Base-by-base conservation (phyloP, 2,888 invertebrate species). In the Drosophila subsilvestris region DNA sequence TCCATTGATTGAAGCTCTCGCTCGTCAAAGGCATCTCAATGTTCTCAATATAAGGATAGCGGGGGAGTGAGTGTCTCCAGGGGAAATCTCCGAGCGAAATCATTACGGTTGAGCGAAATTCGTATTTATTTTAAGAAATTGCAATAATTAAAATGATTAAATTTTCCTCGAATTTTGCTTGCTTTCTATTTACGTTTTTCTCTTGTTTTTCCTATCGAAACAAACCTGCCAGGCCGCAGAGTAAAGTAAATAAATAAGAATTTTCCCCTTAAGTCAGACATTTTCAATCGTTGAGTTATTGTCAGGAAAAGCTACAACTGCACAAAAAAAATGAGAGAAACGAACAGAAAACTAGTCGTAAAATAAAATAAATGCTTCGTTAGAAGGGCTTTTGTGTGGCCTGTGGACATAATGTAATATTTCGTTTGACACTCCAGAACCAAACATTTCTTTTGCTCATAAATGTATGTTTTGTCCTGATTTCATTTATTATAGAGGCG, bases 291-390 rank as follows among this genome's bases (percentile, higher is more conserved):
- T n/a, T 37, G 37, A 37, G 37, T 37, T 37, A 2, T 37, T 14
- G n/a, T n/a, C 37, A 37, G 32, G 5, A 12, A 6, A 14, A 32
- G 32, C 12, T 14, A 14, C 32, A 32, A 32, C 12, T 14, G 5
- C 32, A 32, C 3, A 32, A 32, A 14, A 4, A 5, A 20, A 29
- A 4, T n/a, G 27, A 29, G n/a, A 5, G 17, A n/a, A 27, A 17
- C 25, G 22, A 12, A 63, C 14, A 50, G 37, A 63, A 73, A 63
- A 53, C 63, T 37, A 37, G 37, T 37, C 14, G 37, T 59, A 75
- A 71, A 80, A 78, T 53, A 68, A 68, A 74, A 86, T 79, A 85
- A 86, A 86, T 88, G 88, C 74, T 85, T 85, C 85, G 89, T 85
- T 85, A 85, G 78, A 79, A 75, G 7, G 37, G 61, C 85, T 78